Evolutionary conservation across 2,113 vertebrate genomes (phyloP).

Genomic region (Apodemus sylvaticus): DNA sequence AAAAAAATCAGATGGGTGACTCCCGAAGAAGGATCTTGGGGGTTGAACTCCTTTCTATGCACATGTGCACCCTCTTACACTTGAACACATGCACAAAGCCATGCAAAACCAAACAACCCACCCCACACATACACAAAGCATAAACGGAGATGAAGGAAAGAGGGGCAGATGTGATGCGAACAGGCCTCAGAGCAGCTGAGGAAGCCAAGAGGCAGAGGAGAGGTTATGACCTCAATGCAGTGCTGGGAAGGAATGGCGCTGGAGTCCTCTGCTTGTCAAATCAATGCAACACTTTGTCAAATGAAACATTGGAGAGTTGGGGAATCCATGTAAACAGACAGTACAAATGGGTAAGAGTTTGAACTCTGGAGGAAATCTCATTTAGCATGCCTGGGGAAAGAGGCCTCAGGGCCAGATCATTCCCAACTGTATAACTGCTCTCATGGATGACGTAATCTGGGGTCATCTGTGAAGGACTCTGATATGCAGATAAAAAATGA

Average conservation of each 20-base stretch:
- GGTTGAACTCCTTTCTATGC: not conserved
- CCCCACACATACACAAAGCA: not conserved
- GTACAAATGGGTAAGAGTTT: not conserved
- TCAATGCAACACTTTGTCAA: not conserved
- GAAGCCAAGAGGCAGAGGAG: accelerated
- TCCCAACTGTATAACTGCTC: not conserved
- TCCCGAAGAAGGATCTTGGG: not conserved
- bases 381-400: not conserved
- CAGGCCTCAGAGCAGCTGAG: not conserved
- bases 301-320: not conserved
- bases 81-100: not conserved
- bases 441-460: not conserved
- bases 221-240: not conserved
- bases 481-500: not conserved
- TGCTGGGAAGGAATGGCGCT: not conserved
- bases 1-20: not conserved
- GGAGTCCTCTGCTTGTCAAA: conserved; percentile 30
- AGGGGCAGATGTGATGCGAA: not conserved
- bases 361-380: not conserved
- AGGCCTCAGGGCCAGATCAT: not conserved
- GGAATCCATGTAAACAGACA: conserved; percentile 3
- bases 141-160: not conserved
- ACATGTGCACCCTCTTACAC: not conserved
- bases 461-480: conserved; percentile 2
- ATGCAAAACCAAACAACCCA: not conserved